Evolutionary conservation across 2,888 invertebrate genomes (phyloP).

Genomic region (Tanypteryx hageni): DNA sequence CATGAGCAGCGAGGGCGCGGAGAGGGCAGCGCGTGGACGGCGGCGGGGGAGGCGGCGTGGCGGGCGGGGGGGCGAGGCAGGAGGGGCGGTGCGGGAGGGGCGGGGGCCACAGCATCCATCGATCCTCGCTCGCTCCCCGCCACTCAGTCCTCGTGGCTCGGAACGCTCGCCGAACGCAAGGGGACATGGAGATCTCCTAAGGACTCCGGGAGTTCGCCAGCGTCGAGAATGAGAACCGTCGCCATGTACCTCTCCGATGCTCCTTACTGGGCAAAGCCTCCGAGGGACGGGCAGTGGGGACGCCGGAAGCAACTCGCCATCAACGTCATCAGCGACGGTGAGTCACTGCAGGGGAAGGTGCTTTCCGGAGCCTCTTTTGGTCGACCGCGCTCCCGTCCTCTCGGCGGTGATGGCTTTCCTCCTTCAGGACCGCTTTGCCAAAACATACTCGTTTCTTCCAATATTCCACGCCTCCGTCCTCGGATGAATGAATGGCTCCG

Average conservation of each 20-base stretch:
- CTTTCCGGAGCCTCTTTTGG: background rate
- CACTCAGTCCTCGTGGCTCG: constrained; percentile 52
- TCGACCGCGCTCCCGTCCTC: background rate
- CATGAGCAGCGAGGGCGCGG: background rate
- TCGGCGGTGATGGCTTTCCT: too few species aligned
- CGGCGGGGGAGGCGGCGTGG: background rate
- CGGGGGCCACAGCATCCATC: constrained; percentile 45
- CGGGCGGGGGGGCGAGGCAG: background rate
- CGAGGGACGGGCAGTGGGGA: constrained; percentile 68
- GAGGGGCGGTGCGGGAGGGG: background rate
- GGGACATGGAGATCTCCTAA: background rate
- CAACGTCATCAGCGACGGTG: constrained; percentile 70
- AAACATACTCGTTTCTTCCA: too few species aligned
- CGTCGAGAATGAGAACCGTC: constrained; percentile 39
- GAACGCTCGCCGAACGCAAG: background rate
- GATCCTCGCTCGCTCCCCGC: constrained; percentile 3
- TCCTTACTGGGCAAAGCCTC: constrained; percentile 69
- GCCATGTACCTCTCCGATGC: constrained; percentile 69
- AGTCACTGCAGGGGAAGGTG: constrained; percentile 22
- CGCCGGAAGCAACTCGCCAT: constrained; percentile 67
- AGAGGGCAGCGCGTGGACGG: background rate
- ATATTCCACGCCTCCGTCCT: background rate
- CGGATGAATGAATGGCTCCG: too few species aligned
- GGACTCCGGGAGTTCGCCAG: constrained; percentile 17
- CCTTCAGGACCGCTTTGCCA: too few species aligned